Base-by-base conservation (phyloP, 2,797 vertebrate species). In the Coreius guichenoti region DNA sequence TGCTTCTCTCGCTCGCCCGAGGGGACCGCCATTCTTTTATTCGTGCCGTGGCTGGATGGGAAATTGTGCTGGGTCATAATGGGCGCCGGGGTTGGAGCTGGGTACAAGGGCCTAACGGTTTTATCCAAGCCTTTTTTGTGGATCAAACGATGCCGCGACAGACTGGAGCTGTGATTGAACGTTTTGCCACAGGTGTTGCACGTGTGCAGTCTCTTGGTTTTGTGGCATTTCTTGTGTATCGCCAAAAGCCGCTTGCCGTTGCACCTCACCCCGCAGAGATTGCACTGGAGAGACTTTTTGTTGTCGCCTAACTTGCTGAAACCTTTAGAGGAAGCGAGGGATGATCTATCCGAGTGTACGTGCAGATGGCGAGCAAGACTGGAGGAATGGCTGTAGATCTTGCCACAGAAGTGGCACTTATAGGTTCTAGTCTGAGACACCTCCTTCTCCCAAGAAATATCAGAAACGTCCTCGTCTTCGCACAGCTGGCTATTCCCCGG, bases 351-450 rank as follows among this genome's bases (percentile, higher is more conserved):
- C 47, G 75, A 81, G 79, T 91, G 90, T 3, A 79, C 81, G 19
- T 89, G 90, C 51, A 89, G 77, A 67, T 91, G 90, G 2, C 88
- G 88, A 1, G 90, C 89, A 0, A 91, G 85, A 70, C 94, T 95
- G 56, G 95, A 95, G 88, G 94, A 95, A 90, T 95, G 95, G 89
- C 94, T 95, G 84, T 95, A 96, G 88, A 93, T 94, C 87, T 96
- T 96, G 9, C 95, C 94, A 0, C 95, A 96, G 86, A 94, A 92
- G 90, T 94, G 95, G 75, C 94, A 95, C 33, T 92, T 92, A 72
- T 93, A 93, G 80, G 92, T 92, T 17, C 92, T 91, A 0, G 91
- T 90, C 56, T 92, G 93, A 0, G 87, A 93, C 68, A 90, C 92
- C 0, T 83, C 93, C 88, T 89, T 92, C 80, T 95, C 94, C 4